Evolutionary conservation across 2,888 invertebrate species (phyloP).

Genomic region (Lasioglossum oenotherae): DNA sequence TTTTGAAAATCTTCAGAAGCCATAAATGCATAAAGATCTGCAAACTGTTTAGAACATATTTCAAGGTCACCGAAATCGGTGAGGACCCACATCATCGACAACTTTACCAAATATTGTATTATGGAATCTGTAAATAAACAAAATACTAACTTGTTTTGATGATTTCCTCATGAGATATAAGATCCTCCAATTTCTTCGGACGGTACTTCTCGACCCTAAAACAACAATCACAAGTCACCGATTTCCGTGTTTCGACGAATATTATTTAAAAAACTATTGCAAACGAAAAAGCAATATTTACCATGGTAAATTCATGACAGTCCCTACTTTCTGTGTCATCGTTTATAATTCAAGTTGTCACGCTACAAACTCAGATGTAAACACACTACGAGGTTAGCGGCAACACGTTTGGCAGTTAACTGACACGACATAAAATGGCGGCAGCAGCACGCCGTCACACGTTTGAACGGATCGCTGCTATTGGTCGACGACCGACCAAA

Average conservation of each 20-base stretch:
- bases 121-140: slow-evolving; percentile 10
- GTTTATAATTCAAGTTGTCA: background rate
- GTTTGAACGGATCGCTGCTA: slow-evolving; percentile 9
- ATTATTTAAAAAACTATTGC: slow-evolving; percentile 27
- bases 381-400: slow-evolving; percentile 50
- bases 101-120: background rate
- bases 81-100: too few species aligned
- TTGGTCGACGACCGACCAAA: slow-evolving; percentile 7
- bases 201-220: slow-evolving; percentile 99
- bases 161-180: slow-evolving; percentile 99
- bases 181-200: slow-evolving; percentile 94
- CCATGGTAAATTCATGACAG: slow-evolving; percentile 87
- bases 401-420: slow-evolving; percentile 17
- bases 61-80: too few species aligned
- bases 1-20: too few species aligned
- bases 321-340: slow-evolving; percentile 52
- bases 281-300: slow-evolving; percentile 77
- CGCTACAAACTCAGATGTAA: background rate
- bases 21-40: too few species aligned
- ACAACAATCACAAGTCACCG: slow-evolving; percentile 12
- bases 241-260: background rate
- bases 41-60: too few species aligned
- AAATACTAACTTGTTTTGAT: slow-evolving; percentile 94
- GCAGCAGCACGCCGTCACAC: background rate
- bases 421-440: background rate